These are phyloP conservation scores for Rhynchonycteris naso DNA, from an alignment of 2,797 vertebrate species.

Conservation along the genomic window DNA sequence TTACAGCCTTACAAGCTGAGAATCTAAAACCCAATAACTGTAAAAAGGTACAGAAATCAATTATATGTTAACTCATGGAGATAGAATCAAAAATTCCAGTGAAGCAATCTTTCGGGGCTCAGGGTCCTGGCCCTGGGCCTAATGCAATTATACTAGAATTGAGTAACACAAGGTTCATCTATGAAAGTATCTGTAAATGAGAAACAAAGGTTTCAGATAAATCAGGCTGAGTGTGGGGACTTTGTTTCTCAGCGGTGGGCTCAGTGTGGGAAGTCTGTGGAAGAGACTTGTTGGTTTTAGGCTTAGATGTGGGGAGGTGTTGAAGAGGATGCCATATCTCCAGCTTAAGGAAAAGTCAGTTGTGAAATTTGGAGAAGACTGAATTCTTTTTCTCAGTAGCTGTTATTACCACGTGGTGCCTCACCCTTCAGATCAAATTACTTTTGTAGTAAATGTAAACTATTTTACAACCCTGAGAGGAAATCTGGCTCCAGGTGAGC, in stretches of 20 bases:
- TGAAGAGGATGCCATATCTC: background rate
- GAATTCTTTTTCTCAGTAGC: background rate
- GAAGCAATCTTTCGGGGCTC: background rate
- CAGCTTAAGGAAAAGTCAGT: background rate
- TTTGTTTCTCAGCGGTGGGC: background rate
- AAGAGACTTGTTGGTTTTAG: background rate
- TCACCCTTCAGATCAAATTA: constrained; percentile 25
- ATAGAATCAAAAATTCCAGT: background rate
- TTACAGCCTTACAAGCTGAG: background rate
- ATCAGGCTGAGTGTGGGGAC: background rate
- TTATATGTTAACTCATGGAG: background rate
- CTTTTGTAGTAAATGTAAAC: constrained; percentile 17
- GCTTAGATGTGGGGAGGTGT: background rate
- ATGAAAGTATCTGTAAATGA: background rate
- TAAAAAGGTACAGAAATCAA: constrained; percentile 23
- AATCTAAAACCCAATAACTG: background rate
- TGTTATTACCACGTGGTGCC: background rate
- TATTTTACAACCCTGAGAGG: background rate
- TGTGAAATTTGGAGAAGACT: background rate
- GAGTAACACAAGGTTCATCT: background rate
- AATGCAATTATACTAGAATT: background rate
- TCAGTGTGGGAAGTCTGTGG: background rate
- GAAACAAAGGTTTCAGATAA: background rate
- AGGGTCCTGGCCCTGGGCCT: background rate
- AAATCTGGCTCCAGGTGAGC: background rate